Evolutionary conservation across 2,888 invertebrate genomes (phyloP), one percentile per base, ranked within the genome.

Genomic region (Leucophenga maculata): DNA sequence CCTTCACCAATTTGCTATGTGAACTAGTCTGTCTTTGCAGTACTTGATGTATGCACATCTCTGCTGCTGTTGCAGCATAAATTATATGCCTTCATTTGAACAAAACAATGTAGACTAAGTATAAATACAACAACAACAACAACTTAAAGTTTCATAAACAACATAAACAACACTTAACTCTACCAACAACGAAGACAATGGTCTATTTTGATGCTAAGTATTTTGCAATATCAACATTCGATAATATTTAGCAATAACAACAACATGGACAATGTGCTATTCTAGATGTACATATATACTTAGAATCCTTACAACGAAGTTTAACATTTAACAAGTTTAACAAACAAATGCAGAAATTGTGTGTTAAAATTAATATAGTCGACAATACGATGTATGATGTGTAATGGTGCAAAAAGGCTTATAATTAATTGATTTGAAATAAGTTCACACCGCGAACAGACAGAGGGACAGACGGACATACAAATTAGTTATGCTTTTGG

Each of bases 11-110:
- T 57, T 57, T 11, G 22, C 4, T 14, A 26, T 26, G 26, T 11
- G 22, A 57, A n/a, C 26, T 13, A 57, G 57, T 13, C 1, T 50
- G 46, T 39, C 11, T 8, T 39, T 39, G 8, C 39, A 1, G 8
- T 11, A 60, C 44, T 11, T 60, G 60, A 44, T 16, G 39, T 60
- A 60, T 44, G 44, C 39, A 48, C 54, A 64, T 46, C 18, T 26
- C 31, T 67, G 57, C 39, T 62, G 71, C 16, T 20, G 39, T 60
- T 60, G 60, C 48, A 52, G 69, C 70, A 72, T 70, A 69, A 72
- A 74, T 72, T 72, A 69, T 66, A 70, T 50, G 75, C 67, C 74
- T 70, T 72, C 70, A 75, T 74, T 75, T 69, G 50, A 70, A 65
- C 72, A 57, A 74, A 72, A 74, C 70, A 74, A 68, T 75, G 74